Conservation (phyloP, 2,888 invertebrate species). For the Leucania comma region DNA sequence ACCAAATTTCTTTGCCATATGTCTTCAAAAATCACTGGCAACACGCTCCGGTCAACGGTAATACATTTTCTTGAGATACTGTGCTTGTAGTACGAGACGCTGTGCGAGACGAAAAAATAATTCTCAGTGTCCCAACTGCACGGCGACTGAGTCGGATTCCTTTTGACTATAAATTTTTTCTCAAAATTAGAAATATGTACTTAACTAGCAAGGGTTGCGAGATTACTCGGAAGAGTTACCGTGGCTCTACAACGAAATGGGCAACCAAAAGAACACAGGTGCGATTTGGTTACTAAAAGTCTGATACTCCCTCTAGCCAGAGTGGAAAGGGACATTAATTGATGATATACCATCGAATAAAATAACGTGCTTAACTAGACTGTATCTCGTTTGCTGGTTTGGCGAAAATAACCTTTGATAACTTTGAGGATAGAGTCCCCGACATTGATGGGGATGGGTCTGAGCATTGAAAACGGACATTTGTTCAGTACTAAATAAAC, state of each 20-base stretch:
- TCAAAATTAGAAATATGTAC: neutral
- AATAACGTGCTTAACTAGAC: too few relatives aligned
- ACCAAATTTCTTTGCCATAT: neutral
- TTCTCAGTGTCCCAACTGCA: neutral
- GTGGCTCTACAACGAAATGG: too few relatives aligned
- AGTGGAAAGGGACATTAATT: too few relatives aligned
- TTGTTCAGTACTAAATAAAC: neutral
- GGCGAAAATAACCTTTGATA: neutral
- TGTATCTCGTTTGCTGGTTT: too few relatives aligned
- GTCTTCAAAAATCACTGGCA: neutral
- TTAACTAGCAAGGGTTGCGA: neutral
- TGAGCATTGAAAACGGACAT: neutral
- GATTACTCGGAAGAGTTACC: too few relatives aligned
- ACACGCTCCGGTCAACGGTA: neutral
- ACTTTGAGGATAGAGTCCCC: neutral
- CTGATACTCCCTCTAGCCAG: too few relatives aligned
- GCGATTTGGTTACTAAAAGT: too few relatives aligned
- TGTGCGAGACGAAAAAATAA: neutral
- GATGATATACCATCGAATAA: too few relatives aligned
- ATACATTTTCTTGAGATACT: neutral
- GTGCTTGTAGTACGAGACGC: neutral
- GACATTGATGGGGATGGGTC: neutral
- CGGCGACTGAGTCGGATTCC: neutral
- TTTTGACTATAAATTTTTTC: neutral
- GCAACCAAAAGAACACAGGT: too few relatives aligned